Percentiles rank a stretch among this genome's conserved stretches.
Conservation (phyloP, 1,140 invertebrate species). For the Magallana angulata region DNA sequence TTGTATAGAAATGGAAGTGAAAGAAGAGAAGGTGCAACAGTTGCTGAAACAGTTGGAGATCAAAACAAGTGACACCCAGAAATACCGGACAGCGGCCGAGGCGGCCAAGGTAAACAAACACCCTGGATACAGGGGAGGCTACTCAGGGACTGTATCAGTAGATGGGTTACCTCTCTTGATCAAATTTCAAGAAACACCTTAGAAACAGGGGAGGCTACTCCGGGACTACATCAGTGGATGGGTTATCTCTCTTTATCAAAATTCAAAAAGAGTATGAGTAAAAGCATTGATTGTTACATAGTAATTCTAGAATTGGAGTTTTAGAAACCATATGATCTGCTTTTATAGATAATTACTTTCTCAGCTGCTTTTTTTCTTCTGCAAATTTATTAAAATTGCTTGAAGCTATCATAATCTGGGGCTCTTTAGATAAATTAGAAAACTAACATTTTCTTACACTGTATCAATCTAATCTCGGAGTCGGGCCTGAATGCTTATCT, state of each 20-base stretch:
- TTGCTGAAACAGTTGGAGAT: conserved; percentile 73
- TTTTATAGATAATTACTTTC: too few relatives aligned
- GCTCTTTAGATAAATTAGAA: too few relatives aligned
- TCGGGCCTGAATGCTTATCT: too few relatives aligned
- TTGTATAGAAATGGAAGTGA: conserved; percentile 74
- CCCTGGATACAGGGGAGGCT: background rate
- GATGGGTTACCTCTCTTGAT: background rate
- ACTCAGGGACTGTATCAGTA: background rate
- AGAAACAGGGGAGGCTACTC: background rate
- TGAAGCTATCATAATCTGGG: too few relatives aligned
- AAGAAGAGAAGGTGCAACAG: conserved; percentile 75
- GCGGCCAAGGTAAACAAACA: conserved; percentile 74
- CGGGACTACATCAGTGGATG: background rate
- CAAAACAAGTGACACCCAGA: conserved; percentile 72
- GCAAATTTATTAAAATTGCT: too few relatives aligned
- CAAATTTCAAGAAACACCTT: conserved; percentile 26
- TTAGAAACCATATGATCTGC: too few relatives aligned
- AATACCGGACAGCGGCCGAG: conserved; percentile 76
- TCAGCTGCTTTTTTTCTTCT: too few relatives aligned
- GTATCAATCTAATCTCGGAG: too few relatives aligned
- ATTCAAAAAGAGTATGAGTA: background rate
- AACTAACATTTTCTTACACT: too few relatives aligned
- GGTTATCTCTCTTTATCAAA: background rate
- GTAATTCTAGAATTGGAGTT: too few relatives aligned
- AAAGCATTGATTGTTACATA: too few relatives aligned